A percentile compares a stretch with the other conserved stretches of the same genome.
phyloP scores from a whole-genome alignment of 1,140 invertebrate genomes.

The Plodia interpunctella region DNA sequence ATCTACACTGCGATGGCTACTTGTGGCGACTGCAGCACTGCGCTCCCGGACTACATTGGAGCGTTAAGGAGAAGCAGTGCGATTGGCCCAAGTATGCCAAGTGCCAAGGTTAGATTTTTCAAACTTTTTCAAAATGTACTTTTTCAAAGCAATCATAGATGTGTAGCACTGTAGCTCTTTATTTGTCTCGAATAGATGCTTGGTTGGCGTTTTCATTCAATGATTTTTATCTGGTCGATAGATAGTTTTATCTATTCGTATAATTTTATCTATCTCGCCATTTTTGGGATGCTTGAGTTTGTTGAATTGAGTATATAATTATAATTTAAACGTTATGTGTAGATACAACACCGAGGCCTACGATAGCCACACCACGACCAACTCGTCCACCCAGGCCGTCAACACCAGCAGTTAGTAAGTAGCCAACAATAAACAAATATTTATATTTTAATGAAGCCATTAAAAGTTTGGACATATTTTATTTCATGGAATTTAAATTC shows the following conservation, averaged over 20 bases:
- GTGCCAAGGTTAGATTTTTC: constrained; percentile 70
- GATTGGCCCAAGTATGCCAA: constrained; percentile 88
- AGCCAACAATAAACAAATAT: not conserved
- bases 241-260: too few species aligned
- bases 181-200: too few species aligned
- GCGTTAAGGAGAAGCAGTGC: constrained; percentile 80
- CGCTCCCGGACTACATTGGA: constrained; percentile 89
- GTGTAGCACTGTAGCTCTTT: too few species aligned
- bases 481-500: too few species aligned
- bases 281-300: not conserved
- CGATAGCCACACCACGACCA: not conserved
- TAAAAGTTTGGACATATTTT: too few species aligned
- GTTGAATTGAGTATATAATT: too few species aligned
- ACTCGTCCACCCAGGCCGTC: not conserved
- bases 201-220: too few species aligned
- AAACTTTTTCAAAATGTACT: not conserved
- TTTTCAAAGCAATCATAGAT: too few species aligned
- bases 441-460: too few species aligned
- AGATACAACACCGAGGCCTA: not conserved
- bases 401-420: constrained; percentile 3
- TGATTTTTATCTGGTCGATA: too few species aligned
- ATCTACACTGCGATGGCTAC: constrained; percentile 84
- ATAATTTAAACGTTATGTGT: too few species aligned
- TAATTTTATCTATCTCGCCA: not conserved
- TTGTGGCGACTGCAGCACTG: constrained; percentile 82